Evolutionary conservation across 2,797 vertebrate genomes (phyloP), one percentile per base, ranked within the genome.

Genomic region (Clarias fuscus): DNA sequence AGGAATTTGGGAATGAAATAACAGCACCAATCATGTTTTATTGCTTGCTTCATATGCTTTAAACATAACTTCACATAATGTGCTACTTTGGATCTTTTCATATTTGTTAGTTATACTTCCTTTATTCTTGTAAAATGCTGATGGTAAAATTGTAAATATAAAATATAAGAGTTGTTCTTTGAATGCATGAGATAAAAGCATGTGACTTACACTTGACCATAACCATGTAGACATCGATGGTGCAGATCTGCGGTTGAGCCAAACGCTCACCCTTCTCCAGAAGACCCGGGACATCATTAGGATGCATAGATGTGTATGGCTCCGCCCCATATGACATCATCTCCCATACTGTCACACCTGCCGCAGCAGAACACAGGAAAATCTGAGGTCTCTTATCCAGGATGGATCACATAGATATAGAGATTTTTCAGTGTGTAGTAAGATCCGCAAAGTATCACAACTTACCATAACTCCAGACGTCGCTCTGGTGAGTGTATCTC

Each of bases 171-270:
- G 7, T 40, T 71, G 22, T 40, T 40, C 7, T 43, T 18, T 70
- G 68, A 18, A 71, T 20, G 70, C 20, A 8, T 71, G 18, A 40
- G 37, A 6, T 18, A 68, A 68, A 68, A 68, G 22, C 15, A 83
- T 77, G 15, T 56, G 72, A 95, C 97, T 95, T 91, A 99, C 98
- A 99, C 93, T 99, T 99, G 83, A 99, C 98, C 97, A 99, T 98
- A 86, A 99, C 97, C 98, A 99, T 99, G 94, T 99, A 99, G 89
- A 99, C 98, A 4, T 99, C 98, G 82, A 99, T 99, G 85, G 98
- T 99, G 90, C 97, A 98, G 92, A 99, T 99, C 73, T 96, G 95
- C 1, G 98, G 98, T 92, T 99, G 98, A 1, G 97, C 94, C 64
- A 99, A 93, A 10, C 97, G 94, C 89, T 99, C 98, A 4, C 98